These are phyloP conservation scores for Synergus gifuensis DNA, from an alignment of 2,888 invertebrate species.

Conservation along the genomic window DNA sequence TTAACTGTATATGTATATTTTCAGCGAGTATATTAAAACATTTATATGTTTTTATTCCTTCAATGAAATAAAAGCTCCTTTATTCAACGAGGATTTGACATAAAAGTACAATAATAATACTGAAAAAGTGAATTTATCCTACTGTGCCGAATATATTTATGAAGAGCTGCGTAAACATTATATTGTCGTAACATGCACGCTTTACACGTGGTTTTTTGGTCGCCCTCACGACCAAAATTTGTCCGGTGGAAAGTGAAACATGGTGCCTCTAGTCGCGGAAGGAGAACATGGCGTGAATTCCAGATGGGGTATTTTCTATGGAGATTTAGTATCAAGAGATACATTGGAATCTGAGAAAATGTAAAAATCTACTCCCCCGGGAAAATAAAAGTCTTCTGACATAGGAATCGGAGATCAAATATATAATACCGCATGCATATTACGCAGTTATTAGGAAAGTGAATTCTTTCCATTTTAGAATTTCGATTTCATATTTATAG, in stretches of 20 bases:
- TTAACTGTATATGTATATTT: too few relatives aligned
- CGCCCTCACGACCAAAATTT: not conserved
- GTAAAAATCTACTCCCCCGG: not conserved
- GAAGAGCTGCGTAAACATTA: conserved; percentile 20
- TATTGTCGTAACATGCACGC: not conserved
- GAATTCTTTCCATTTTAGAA: not conserved
- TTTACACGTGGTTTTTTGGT: conserved; percentile 9
- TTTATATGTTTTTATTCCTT: too few relatives aligned
- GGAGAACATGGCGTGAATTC: conserved; percentile 20
- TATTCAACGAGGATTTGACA: not conserved
- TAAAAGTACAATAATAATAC: not conserved
- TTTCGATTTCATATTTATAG: not conserved
- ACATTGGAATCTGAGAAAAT: conserved; percentile 7
- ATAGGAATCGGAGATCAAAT: not conserved
- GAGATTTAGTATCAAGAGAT: not conserved
- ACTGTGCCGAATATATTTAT: not conserved
- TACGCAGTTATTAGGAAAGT: not conserved
- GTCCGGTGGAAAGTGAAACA: conserved; percentile 18
- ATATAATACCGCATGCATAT: not conserved
- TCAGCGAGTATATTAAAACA: too few relatives aligned
- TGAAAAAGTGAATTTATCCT: not conserved
- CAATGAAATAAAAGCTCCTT: not conserved
- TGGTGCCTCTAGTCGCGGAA: conserved; percentile 6
- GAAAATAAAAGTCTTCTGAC: not conserved
- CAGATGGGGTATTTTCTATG: conserved; percentile 33